Evolutionary conservation across 2,888 invertebrate species (phyloP), one percentile per base, ranked within the genome.

Genomic region (Meiosimyza decipiens): DNA sequence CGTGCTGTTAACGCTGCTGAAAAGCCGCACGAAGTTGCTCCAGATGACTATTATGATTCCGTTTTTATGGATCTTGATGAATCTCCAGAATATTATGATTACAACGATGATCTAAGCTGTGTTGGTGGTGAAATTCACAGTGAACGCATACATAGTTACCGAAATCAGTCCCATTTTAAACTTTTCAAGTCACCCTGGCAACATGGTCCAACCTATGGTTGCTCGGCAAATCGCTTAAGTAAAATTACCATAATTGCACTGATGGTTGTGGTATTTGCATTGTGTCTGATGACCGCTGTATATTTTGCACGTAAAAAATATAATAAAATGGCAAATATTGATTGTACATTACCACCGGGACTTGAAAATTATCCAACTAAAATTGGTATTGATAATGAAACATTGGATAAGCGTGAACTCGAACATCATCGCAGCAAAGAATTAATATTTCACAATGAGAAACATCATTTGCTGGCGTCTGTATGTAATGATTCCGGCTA

Each of bases 251-350:
- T 76, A 16, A 73, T 81, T 22, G 77, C 79, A 6, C 71, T 80
- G 22, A 69, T 77, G 18, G 69, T 79, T 0, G 63, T 78, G 40
- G 66, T 78, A 6, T 68, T 80, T 71, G 73, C 77, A 0, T 64
- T 80, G n/a, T 15, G 75, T 3, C 54, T 78, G 7, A 72, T 78
- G 62, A 72, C 77, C 1, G 74, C 79, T 2, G 71, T 77, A n/a
- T 80, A 84, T 49, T 73, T 79, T 50, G 76, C 72, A 6, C 82
- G 81, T 49, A 80, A 82, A 13, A 85, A 86, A 72, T 81, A 80
- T 54, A 79, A 79, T 50, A 82, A 82, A 76, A 86, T 86, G 86
- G 82, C 85, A 1, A 82, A 85, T 64, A 86, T 86, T 69, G 77
- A 80, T 13, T 77, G 83, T 40, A 81, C 79, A 13, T 74, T 86